Conservation (phyloP, 2,797 vertebrate genomes). For the Coreius guichenoti region DNA sequence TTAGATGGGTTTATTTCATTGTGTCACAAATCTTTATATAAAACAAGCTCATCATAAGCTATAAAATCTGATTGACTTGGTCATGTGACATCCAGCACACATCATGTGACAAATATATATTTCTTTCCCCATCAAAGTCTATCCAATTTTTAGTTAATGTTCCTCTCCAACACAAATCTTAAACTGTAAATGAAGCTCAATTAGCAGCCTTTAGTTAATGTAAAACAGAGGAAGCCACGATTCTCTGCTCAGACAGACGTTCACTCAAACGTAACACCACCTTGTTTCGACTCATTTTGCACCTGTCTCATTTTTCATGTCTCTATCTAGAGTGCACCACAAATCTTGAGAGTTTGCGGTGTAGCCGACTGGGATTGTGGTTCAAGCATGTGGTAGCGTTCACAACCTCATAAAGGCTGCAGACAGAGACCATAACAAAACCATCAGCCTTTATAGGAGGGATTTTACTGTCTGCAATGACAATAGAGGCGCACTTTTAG, state of each 20-base stretch:
- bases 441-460: slow-evolving; percentile 48
- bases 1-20: not conserved
- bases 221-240: not conserved
- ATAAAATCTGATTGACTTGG: not conserved
- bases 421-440: slow-evolving; percentile 57
- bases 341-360: slow-evolving; percentile 50
- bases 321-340: slow-evolving; percentile 45
- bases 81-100: not conserved
- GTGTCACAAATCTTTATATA: not conserved
- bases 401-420: slow-evolving; percentile 54
- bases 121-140: not conserved
- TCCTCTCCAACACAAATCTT: slow-evolving; percentile 2
- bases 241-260: not conserved
- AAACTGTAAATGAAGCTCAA: slow-evolving; percentile 15
- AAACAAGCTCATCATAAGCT: not conserved
- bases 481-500: slow-evolving; percentile 3
- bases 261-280: slow-evolving; percentile 24
- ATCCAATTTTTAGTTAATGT: not conserved
- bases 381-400: slow-evolving; percentile 56
- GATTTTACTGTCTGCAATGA: slow-evolving; percentile 32
- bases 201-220: slow-evolving; percentile 13
- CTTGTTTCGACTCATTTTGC: slow-evolving; percentile 25
- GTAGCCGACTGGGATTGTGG: slow-evolving; percentile 38
- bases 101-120: not conserved
- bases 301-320: slow-evolving; percentile 54